Evolutionary conservation across 2,888 invertebrate genomes (phyloP), one percentile per base, ranked within the genome.

Genomic region (Schizaphis graminum): DNA sequence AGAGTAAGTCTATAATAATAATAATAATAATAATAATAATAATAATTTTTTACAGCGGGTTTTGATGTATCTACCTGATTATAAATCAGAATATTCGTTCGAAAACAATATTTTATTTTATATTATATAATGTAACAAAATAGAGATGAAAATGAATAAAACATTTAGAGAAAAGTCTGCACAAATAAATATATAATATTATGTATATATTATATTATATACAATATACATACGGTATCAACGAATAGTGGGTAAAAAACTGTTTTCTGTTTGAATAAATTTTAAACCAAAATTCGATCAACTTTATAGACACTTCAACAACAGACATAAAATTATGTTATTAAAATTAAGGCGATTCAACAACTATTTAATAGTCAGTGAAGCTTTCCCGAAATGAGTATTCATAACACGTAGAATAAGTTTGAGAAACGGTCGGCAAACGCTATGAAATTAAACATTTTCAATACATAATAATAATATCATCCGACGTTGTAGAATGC

Each of bases 281-380:
- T 86, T 47, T 57, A 44, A 47, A 91, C 85, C 28, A 35, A 57
- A 86, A 91, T 91, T 86, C 24, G 56, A 91, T 91, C 57, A 57
- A 86, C 85, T 86, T 86, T 85, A 57, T 24, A 86, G 86, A 28
- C 57, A 57, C 91, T 85, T 91, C 91, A 86, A 91, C 85, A 86
- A 86, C 91, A 91, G 91, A 91, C n/a, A 47, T 56, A 91, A 86
- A 91, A 47, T 57, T 91, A 41, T 86, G n/a, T 35, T 91, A 86
- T 86, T 91, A 91, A 85, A 86, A 91, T 86, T 57, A 91, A 91
- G 57, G 57, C n/a, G 41, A 57, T 85, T 57, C 56, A 21, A 91
- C 56, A 85, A 57, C 85, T 56, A 44, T 49, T n/a, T 91, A 91
- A 86, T 57, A 91, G 85, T 57, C 85, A 41, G 84, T 10, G 91